Base-by-base conservation (phyloP, 2,888 invertebrate species). In the Lasioglossum vierecki region DNA sequence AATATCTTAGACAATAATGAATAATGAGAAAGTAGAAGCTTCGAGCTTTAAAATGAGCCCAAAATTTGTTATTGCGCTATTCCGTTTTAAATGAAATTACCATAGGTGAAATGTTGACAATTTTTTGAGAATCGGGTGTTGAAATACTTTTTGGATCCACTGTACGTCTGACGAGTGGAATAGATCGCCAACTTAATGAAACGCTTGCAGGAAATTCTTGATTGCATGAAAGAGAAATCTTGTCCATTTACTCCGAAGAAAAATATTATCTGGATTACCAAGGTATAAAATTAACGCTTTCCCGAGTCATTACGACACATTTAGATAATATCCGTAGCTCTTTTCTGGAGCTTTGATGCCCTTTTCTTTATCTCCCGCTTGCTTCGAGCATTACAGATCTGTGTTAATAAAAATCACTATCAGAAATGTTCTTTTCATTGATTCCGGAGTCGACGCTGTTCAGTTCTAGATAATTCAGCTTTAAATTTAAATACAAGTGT, bases 401-500 rank as follows among this genome's bases (percentile, higher is more conserved):
- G n/a, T n/a, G n/a, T 57, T 57, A n/a, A n/a, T 57, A 57, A 57
- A 57, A 57, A n/a, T 57, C n/a, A 11, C 11, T 11, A 57, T n/a
- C n/a, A 49, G 35, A 9, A 71, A 53, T 53, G 53, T 74, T 74
- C 53, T 11, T 77, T 60, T 60, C 77, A 78, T 46, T 74, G 13
- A 13, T 15, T 15, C 26, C 41, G 35, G 2, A 63, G 70, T 39
- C 41, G 70, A 83, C 77, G 41, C 49, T 71, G 71, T 41, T 72
- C n/a, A 53, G 8, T 0, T 6, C 3, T 4, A 70, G 49, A 49
- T 49, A 49, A 49, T 49, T 22, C 49, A 2, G 49, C 49, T 49
- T 18, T 49, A 22, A 49, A 72, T 63, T 73, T 71, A 82, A 83
- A 63, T 46, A 72, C 73, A 46, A 70, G 68, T 73, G 83, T 83